Evolutionary conservation across 2,797 vertebrate species (phyloP).

Genomic region (Phrynocephalus forsythii): DNA sequence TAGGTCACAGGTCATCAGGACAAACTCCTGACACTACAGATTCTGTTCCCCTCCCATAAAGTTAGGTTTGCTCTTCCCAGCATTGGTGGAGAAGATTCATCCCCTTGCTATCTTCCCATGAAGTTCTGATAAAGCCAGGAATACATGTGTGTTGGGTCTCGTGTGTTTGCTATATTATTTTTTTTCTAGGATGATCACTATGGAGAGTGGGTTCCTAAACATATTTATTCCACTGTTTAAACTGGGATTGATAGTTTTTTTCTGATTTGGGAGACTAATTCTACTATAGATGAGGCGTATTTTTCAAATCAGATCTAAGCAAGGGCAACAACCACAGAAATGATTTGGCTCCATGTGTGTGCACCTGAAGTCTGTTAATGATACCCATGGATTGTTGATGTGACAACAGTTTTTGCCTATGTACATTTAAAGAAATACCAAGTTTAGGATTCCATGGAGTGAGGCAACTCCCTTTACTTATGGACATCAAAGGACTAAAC

Average conservation of each 20-base stretch:
- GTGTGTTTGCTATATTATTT: neutral
- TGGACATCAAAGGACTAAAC: no score
- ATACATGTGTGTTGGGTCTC: neutral
- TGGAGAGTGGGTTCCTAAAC: neutral
- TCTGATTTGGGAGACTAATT: neutral
- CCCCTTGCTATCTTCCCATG: neutral
- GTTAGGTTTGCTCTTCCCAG: neutral
- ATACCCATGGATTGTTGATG: no score
- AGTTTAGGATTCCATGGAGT: no score
- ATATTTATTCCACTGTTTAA: neutral
- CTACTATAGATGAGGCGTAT: neutral
- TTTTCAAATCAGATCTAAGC: neutral
- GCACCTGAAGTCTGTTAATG: no score
- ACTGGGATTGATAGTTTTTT: neutral
- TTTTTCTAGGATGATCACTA: neutral
- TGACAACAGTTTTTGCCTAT: no score
- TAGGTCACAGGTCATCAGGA: no score
- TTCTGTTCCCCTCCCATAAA: neutral
- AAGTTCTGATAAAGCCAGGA: no score
- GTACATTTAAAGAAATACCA: no score
- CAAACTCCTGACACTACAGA: no score
- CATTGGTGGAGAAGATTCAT: neutral
- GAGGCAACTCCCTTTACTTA: no score
- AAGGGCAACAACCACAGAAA: no score
- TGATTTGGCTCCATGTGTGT: no score